Evolutionary conservation across 2,797 vertebrate genomes (phyloP).

Genomic region (Gastrophryne carolinensis): DNA sequence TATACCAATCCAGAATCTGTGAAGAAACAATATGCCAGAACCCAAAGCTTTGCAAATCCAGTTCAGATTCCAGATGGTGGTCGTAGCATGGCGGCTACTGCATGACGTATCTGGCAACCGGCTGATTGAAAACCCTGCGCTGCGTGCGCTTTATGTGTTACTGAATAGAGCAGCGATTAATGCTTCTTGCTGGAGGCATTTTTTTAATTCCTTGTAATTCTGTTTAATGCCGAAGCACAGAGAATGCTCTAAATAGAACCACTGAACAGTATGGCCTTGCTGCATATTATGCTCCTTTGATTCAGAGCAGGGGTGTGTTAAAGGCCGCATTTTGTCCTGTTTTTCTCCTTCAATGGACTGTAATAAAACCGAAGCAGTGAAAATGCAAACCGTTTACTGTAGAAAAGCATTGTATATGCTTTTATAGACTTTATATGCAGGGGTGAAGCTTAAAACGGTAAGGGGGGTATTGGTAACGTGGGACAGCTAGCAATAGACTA

Average conservation of each 20-base stretch:
- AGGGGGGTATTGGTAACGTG: no score
- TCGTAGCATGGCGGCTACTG: neutral
- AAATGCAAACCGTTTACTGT: no score
- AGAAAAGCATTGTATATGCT: no score
- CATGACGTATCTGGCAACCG: conserved; percentile 9
- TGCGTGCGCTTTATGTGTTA: neutral
- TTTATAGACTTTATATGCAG: no score
- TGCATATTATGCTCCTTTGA: neutral
- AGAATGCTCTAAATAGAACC: conserved; percentile 12
- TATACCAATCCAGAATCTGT: neutral
- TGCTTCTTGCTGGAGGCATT: neutral
- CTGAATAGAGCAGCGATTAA: neutral
- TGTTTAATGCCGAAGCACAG: neutral
- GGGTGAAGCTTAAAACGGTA: no score
- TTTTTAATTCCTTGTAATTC: neutral
- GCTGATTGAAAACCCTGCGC: conserved; percentile 22
- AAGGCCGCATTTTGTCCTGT: no score
- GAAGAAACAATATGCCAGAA: neutral
- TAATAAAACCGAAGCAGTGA: no score
- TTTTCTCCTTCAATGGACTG: no score
- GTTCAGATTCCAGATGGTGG: conserved; percentile 39
- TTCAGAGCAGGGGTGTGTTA: no score
- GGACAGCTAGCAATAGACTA: no score
- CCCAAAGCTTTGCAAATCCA: conserved; percentile 17
- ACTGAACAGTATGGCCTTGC: neutral